These are phyloP conservation scores for Taphrorychus bicolor DNA, from an alignment of 2,888 invertebrate species.

Conservation along the genomic window DNA sequence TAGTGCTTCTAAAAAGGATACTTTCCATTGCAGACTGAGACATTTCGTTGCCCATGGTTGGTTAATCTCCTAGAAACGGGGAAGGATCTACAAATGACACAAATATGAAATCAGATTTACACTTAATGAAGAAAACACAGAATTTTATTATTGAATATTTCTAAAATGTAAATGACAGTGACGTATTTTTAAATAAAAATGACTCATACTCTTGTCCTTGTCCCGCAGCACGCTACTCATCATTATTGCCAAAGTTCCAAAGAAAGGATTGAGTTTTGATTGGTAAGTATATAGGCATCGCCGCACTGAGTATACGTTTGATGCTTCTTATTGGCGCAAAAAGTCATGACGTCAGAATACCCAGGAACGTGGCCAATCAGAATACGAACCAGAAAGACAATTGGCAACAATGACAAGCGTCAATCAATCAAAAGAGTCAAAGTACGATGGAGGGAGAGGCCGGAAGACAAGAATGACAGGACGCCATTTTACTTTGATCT, in stretches of 20 bases:
- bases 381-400: not conserved
- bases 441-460: too few relatives aligned
- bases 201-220: too few relatives aligned
- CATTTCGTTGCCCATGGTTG: slow-evolving; percentile 83
- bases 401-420: not conserved
- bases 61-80: not conserved
- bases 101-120: slow-evolving; percentile 4
- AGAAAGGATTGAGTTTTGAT: too few relatives aligned
- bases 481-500: not conserved
- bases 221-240: too few relatives aligned
- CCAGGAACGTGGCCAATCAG: not conserved
- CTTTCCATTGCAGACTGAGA: slow-evolving; percentile 89
- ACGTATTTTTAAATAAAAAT: slow-evolving; percentile 31
- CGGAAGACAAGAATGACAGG: too few relatives aligned
- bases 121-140: too few relatives aligned
- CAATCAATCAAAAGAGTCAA: not conserved
- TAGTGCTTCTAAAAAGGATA: slow-evolving; percentile 80
- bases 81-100: slow-evolving; percentile 4
- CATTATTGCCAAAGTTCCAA: too few relatives aligned
- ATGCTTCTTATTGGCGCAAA: not conserved
- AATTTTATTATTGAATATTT: not conserved
- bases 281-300: not conserved
- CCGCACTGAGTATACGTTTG: not conserved
- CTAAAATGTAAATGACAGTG: slow-evolving; percentile 14
- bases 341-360: not conserved